Conservation (phyloP, 2,113 vertebrate genomes). For the Macquaria australasica region DNA sequence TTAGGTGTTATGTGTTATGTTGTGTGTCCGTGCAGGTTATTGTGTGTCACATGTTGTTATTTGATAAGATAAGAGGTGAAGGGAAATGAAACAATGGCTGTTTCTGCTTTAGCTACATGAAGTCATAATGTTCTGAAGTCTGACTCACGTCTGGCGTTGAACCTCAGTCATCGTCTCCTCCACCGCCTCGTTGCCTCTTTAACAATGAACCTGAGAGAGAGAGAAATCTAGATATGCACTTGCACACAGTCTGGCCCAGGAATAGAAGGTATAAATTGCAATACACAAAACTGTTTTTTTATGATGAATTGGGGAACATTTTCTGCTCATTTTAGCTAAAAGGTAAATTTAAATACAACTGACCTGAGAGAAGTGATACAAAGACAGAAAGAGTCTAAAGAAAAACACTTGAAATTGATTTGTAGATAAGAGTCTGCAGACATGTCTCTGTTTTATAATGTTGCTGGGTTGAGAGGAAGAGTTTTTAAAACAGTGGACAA, state of each 20-base stretch:
- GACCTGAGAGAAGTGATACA: neutral
- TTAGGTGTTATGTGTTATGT: too few species aligned
- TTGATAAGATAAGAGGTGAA: constrained; percentile 48
- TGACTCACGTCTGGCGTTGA: constrained; percentile 39
- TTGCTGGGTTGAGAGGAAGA: neutral
- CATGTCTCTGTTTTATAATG: too few species aligned
- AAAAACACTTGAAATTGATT: too few species aligned
- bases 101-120: constrained; percentile 27
- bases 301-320: neutral
- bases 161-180: constrained; percentile 33
- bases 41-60: constrained; percentile 8
- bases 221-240: neutral
- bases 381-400: neutral
- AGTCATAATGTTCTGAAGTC: constrained; percentile 37
- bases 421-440: too few species aligned
- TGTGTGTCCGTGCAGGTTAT: neutral
- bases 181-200: neutral
- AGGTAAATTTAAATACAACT: neutral
- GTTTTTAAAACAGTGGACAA: neutral
- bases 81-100: constrained; percentile 61
- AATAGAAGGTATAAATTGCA: neutral
- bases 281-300: neutral
- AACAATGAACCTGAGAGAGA: constrained; percentile 30
- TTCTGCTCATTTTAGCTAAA: neutral
- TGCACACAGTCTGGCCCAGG: neutral